Evolutionary conservation across 2,888 invertebrate genomes (phyloP).

Genomic region (Plebejus melissa): DNA sequence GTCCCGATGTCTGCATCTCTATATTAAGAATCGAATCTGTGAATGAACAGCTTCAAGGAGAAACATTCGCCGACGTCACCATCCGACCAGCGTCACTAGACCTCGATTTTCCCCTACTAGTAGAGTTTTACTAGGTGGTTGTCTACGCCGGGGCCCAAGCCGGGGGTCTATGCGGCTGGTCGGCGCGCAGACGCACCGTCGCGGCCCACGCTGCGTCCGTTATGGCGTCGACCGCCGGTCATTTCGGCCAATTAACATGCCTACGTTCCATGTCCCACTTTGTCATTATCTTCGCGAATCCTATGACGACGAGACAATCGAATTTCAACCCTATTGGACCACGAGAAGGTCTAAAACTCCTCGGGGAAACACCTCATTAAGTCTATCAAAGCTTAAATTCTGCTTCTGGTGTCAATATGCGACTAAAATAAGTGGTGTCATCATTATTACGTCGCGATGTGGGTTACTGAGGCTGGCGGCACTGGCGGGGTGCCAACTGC

Average conservation of each 20-base stretch:
- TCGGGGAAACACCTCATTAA: not conserved
- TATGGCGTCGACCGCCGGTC: conserved; percentile 68
- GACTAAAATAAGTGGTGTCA: conserved; percentile 11
- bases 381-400: not conserved
- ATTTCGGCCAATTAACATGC: conserved; percentile 74
- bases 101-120: conserved; percentile 42
- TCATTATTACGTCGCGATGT: conserved; percentile 8
- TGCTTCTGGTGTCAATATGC: conserved; percentile 9
- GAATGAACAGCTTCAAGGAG: conserved; percentile 63
- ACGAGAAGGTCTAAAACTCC: conserved; percentile 30
- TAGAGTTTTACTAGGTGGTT: conserved; percentile 11
- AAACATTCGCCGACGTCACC: conserved; percentile 53
- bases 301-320: conserved; percentile 36
- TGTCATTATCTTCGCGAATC: conserved; percentile 60
- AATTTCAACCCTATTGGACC: not conserved
- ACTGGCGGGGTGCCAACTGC: not conserved
- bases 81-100: conserved; percentile 46
- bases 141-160: not conserved
- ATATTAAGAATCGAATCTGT: conserved; percentile 54
- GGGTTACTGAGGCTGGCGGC: conserved; percentile 1
- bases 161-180: conserved; percentile 46
- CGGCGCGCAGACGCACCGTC: conserved; percentile 62
- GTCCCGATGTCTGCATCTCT: conserved; percentile 20
- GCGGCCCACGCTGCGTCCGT: conserved; percentile 66
- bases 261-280: conserved; percentile 73